Evolutionary conservation across 2,888 invertebrate species (phyloP).

Genomic region (Drosophila rubida): DNA sequence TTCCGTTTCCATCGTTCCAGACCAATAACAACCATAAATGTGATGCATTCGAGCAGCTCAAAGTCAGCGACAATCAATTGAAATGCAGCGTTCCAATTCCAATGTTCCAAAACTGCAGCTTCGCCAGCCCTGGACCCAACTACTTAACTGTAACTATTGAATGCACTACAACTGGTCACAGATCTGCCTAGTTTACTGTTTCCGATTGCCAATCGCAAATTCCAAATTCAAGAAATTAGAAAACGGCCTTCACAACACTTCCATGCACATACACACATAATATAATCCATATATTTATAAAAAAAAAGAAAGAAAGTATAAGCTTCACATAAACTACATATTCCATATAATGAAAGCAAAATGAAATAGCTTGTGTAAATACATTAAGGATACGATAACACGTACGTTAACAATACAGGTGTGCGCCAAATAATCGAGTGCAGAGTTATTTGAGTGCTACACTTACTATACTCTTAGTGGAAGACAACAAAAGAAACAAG

Average conservation of each 20-base stretch:
- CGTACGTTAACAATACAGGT: slow-evolving; percentile 10
- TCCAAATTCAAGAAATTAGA: not conserved
- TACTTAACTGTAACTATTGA: slow-evolving; percentile 8
- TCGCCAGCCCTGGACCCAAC: slow-evolving; percentile 23
- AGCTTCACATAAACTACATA: slow-evolving; percentile 29
- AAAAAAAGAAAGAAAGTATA: not conserved
- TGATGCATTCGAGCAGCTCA: too few relatives aligned
- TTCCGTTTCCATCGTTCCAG: too few relatives aligned
- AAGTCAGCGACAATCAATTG: too few relatives aligned
- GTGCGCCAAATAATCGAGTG: slow-evolving; percentile 44
- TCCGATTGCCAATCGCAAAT: slow-evolving; percentile 18
- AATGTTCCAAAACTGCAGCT: not conserved
- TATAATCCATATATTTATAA: slow-evolving; percentile 23
- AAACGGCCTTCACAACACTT: slow-evolving; percentile 10
- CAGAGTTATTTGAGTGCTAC: slow-evolving; percentile 45
- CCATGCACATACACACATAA: slow-evolving; percentile 14
- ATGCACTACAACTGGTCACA: slow-evolving; percentile 44
- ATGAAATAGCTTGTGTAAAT: slow-evolving; percentile 45
- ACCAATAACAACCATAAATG: too few relatives aligned
- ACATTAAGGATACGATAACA: slow-evolving; percentile 28
- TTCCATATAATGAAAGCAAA: slow-evolving; percentile 4
- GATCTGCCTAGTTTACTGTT: slow-evolving; percentile 7
- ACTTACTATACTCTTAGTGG: slow-evolving; percentile 33
- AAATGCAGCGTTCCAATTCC: slow-evolving; percentile 11
- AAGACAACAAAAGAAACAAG: not conserved